Evolutionary conservation across 2,888 invertebrate species (phyloP).

Genomic region (Drosophila prolongata): DNA sequence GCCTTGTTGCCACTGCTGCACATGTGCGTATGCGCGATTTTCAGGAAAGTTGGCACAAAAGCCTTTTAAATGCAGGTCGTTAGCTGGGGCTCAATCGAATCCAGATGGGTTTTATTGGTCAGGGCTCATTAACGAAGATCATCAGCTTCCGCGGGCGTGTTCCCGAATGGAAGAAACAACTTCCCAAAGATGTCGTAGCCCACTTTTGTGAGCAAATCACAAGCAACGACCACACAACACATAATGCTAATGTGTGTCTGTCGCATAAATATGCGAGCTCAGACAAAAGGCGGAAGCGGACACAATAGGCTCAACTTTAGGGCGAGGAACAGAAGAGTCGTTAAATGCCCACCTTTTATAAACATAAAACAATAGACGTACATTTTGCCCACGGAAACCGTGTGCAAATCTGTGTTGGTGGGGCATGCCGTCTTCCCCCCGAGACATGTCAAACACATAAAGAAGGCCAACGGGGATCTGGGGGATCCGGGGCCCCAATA

Average conservation of each 20-base stretch:
- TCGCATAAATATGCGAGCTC: conserved; percentile 16
- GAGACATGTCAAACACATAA: conserved; percentile 52
- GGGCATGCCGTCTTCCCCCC: conserved; percentile 12
- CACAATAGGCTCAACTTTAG: conserved; percentile 55
- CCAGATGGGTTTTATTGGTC: conserved; percentile 23
- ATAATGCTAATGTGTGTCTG: conserved; percentile 18
- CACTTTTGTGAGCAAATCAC: conserved; percentile 49
- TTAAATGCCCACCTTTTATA: conserved; percentile 58
- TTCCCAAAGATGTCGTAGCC: conserved; percentile 53
- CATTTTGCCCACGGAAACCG: conserved; percentile 41
- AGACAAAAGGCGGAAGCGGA: conserved; percentile 42
- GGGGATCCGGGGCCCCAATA: conserved; percentile 35
- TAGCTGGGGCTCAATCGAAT: conserved; percentile 26
- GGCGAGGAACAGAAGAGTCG: conserved; percentile 37
- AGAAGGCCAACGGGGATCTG: conserved; percentile 36
- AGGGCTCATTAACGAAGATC: conserved; percentile 21
- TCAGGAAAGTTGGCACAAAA: conserved; percentile 12
- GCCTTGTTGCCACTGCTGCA: conserved; percentile 29
- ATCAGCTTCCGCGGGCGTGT: conserved; percentile 23
- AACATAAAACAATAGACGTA: conserved; percentile 58
- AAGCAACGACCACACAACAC: conserved; percentile 11
- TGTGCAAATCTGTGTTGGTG: conserved; percentile 19
- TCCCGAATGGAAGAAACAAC: conserved; percentile 25
- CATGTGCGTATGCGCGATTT: conserved; percentile 1
- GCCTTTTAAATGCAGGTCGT: conserved; percentile 43